These are phyloP conservation scores for Sebastes umbrosus DNA, from an alignment of 2,797 vertebrate species.

Conservation along the genomic window DNA sequence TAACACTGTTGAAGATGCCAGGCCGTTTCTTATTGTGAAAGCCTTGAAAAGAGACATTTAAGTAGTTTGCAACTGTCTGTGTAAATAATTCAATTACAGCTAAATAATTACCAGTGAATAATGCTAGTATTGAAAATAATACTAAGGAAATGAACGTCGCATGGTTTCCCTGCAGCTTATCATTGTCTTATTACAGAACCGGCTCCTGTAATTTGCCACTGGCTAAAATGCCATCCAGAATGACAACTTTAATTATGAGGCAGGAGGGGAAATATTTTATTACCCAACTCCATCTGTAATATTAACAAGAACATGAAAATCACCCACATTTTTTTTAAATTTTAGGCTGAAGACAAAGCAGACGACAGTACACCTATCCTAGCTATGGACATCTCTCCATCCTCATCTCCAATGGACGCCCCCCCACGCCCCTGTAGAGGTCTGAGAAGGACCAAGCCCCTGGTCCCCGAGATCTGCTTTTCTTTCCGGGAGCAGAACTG, in stretches of 20 bases:
- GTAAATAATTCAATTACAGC: not conserved
- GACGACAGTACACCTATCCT: slow-evolving; percentile 49
- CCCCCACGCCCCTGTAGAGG: slow-evolving; percentile 3
- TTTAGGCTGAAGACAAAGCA: slow-evolving; percentile 86
- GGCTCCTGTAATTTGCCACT: not conserved
- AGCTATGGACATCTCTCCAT: slow-evolving; percentile 3
- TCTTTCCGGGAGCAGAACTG: slow-evolving; percentile 92
- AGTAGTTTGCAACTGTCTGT: not conserved
- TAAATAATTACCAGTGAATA: not conserved
- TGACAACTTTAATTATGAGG: not conserved
- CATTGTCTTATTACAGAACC: not conserved
- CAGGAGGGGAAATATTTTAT: not conserved
- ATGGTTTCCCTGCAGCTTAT: not conserved
- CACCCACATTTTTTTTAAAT: not conserved
- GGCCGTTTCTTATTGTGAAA: not conserved
- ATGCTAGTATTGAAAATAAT: not conserved
- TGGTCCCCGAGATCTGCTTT: slow-evolving; percentile 97
- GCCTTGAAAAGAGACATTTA: not conserved
- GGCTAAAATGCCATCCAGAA: slow-evolving; percentile 3
- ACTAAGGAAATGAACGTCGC: not conserved
- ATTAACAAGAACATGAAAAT: not conserved
- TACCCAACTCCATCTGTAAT: not conserved
- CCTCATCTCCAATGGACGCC: slow-evolving; percentile 22
- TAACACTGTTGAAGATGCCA: not conserved
- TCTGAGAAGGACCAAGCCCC: slow-evolving; percentile 86